phyloP scores from a whole-genome alignment of 1,140 invertebrate species.

The Drosophila punjabiensis region DNA sequence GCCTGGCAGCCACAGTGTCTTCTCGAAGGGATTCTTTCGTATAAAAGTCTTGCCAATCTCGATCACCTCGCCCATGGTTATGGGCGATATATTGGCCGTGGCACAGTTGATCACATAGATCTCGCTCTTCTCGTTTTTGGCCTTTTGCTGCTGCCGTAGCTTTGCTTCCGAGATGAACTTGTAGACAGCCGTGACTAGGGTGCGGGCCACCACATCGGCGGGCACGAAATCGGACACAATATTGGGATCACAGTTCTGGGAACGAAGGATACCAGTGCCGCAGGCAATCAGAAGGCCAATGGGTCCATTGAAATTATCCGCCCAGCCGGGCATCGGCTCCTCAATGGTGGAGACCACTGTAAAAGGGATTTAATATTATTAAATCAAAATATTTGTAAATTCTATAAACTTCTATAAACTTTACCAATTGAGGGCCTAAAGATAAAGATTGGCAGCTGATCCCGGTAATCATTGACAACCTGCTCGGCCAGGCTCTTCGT shows the following conservation, averaged over 20 bases:
- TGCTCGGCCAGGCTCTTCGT: slow-evolving; percentile 93
- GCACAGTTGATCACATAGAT: slow-evolving; percentile 89
- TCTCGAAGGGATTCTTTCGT: slow-evolving; percentile 88
- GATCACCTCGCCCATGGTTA: slow-evolving; percentile 89
- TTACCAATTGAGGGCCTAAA: slow-evolving; percentile 96
- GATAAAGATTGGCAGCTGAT: slow-evolving; percentile 92
- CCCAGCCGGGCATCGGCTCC: slow-evolving; percentile 93
- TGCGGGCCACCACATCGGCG: slow-evolving; percentile 94
- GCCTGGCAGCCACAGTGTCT: slow-evolving; percentile 89
- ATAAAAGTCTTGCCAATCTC: slow-evolving; percentile 86
- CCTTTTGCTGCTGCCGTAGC: not conserved
- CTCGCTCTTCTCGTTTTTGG: slow-evolving; percentile 28
- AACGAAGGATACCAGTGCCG: slow-evolving; percentile 89
- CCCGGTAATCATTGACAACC: slow-evolving; percentile 89
- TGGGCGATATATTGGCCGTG: slow-evolving; percentile 88
- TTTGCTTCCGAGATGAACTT: slow-evolving; percentile 81
- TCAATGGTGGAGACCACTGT: slow-evolving; percentile 88
- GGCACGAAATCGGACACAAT: slow-evolving; percentile 92
- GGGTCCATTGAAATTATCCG: slow-evolving; percentile 98
- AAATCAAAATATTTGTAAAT: not conserved
- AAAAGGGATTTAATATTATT: not conserved
- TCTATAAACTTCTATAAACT: not conserved
- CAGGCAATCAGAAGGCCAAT: slow-evolving; percentile 91
- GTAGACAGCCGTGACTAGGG: slow-evolving; percentile 91
- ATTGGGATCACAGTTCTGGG: slow-evolving; percentile 88